Percentiles rank a stretch among this genome's conserved stretches.
These are phyloP conservation scores for Artibeus jamaicensis DNA, from an alignment of 2,797 vertebrate genomes.

Conservation along the genomic window DNA sequence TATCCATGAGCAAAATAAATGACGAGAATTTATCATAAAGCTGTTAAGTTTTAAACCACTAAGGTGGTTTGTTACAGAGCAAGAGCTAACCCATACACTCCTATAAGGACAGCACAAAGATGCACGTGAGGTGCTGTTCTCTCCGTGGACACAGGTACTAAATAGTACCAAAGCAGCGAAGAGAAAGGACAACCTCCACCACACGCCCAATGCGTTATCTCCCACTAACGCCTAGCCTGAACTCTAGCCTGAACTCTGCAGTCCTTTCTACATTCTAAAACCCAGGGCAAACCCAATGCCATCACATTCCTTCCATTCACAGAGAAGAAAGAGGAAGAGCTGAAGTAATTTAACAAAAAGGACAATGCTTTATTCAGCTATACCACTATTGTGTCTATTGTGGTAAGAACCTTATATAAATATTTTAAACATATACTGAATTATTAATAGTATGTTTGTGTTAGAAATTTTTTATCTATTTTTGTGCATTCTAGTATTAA, in stretches of 20 bases:
- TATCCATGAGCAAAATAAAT: background rate
- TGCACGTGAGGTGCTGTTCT: fast-evolving
- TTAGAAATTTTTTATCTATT: background rate
- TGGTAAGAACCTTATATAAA: background rate
- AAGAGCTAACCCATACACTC: background rate
- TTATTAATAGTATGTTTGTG: background rate
- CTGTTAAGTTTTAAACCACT: background rate
- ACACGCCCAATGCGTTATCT: background rate
- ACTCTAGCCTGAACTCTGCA: background rate
- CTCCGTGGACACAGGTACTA: background rate
- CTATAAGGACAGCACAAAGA: background rate
- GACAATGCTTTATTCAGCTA: background rate
- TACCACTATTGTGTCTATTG: background rate
- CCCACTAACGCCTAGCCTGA: fast-evolving
- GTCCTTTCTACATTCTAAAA: background rate
- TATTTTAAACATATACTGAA: background rate
- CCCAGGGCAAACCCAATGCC: background rate
- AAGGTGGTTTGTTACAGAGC: background rate
- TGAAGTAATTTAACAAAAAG: background rate
- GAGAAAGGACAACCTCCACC: background rate
- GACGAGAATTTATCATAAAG: background rate
- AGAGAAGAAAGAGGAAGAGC: background rate
- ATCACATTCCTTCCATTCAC: background rate
- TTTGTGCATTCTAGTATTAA: background rate
- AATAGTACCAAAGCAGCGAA: background rate